phyloP scores from a whole-genome alignment of 2,888 invertebrate genomes.

The Ectemnius cavifrons region DNA sequence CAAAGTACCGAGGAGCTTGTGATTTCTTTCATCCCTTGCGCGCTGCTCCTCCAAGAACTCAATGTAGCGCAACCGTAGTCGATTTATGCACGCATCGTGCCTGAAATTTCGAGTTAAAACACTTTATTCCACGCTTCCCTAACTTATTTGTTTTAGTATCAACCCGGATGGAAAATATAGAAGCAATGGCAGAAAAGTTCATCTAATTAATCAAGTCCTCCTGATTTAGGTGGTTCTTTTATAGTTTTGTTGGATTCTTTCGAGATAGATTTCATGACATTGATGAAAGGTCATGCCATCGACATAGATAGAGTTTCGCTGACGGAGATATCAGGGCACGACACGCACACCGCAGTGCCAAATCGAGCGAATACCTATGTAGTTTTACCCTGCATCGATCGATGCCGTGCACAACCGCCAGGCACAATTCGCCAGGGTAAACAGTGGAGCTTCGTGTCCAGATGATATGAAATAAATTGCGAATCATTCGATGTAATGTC shows the following conservation, averaged over 20 bases:
- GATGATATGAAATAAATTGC: slow-evolving; percentile 26
- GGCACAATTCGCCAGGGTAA: slow-evolving; percentile 33
- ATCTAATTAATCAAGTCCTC: too few relatives aligned
- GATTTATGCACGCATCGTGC: slow-evolving; percentile 74
- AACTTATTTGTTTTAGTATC: too few relatives aligned
- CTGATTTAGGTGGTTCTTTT: too few relatives aligned
- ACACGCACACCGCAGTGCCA: slow-evolving; percentile 21
- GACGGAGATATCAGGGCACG: slow-evolving; percentile 19
- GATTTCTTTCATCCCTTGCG: slow-evolving; percentile 81
- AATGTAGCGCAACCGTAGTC: slow-evolving; percentile 78
- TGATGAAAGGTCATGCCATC: slow-evolving; percentile 36
- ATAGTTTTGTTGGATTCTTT: background rate
- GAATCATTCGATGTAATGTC: slow-evolving; percentile 36
- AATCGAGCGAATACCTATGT: slow-evolving; percentile 27
- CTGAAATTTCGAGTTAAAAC: slow-evolving; percentile 58
- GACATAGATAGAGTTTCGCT: background rate
- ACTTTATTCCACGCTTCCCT: too few relatives aligned
- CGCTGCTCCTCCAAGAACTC: slow-evolving; percentile 81
- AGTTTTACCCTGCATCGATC: slow-evolving; percentile 36
- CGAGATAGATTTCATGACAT: slow-evolving; percentile 42
- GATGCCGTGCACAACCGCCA: slow-evolving; percentile 32
- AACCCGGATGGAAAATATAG: too few relatives aligned
- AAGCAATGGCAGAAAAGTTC: too few relatives aligned
- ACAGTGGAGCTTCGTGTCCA: slow-evolving; percentile 27
- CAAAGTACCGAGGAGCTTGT: slow-evolving; percentile 80